These are phyloP conservation scores for Eilema caniola DNA, from an alignment of 2,888 invertebrate species.

Conservation along the genomic window DNA sequence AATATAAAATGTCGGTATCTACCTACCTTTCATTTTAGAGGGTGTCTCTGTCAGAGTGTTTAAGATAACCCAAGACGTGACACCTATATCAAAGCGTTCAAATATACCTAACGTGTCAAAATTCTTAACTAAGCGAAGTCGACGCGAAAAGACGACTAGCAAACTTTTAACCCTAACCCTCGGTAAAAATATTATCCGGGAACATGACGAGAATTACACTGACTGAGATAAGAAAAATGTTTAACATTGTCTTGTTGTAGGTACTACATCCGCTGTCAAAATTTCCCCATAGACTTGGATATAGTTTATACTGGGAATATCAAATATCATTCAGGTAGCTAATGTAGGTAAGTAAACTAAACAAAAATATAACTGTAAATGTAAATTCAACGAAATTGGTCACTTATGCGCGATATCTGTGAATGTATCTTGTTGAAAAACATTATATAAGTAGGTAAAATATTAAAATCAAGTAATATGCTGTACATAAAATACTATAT, in stretches of 20 bases:
- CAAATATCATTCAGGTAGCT: too few species aligned
- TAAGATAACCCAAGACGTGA: conserved; percentile 71
- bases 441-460: neutral
- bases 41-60: conserved; percentile 68
- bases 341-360: too few species aligned
- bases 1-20: conserved; percentile 79
- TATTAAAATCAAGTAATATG: neutral
- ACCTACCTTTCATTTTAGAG: conserved; percentile 73
- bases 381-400: too few species aligned
- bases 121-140: conserved; percentile 53
- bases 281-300: too few species aligned
- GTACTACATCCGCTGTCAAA: neutral
- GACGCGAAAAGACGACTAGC: conserved; percentile 40
- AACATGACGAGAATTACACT: conserved; percentile 37
- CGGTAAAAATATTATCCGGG: conserved; percentile 37
- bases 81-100: conserved; percentile 66
- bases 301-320: too few species aligned
- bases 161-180: conserved; percentile 40
- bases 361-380: neutral
- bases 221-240: neutral
- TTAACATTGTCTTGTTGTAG: neutral
- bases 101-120: conserved; percentile 61
- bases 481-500: neutral
- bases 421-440: neutral
- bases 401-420: too few species aligned